Conservation (phyloP, 2,113 vertebrate species). For the Progne subis region DNA sequence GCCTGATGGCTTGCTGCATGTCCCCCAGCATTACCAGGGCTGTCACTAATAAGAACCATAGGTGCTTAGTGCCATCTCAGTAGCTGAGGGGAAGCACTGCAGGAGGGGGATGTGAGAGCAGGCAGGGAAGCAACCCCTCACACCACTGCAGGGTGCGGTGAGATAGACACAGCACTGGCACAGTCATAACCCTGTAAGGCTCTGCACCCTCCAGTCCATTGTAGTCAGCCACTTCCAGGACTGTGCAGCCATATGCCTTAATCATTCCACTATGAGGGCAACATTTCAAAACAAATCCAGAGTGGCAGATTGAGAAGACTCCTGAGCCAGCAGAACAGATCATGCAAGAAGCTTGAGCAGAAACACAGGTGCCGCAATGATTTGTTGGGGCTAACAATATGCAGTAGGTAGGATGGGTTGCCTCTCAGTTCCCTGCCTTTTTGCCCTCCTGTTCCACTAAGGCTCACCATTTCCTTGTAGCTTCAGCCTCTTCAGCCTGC, state of each 20-base stretch:
- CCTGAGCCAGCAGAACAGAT: not conserved
- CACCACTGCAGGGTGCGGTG: not conserved
- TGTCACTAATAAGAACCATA: not conserved
- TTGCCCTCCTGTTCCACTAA: not conserved
- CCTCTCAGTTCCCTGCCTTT: not conserved
- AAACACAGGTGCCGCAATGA: not conserved
- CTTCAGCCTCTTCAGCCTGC: not conserved
- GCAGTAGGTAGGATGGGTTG: fast-evolving
- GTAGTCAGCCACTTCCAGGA: not conserved
- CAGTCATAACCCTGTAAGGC: not conserved
- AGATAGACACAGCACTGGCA: not conserved
- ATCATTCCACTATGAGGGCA: not conserved
- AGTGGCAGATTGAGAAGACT: not conserved
- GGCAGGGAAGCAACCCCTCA: not conserved
- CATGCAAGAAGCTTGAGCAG: not conserved
- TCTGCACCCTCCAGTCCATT: not conserved
- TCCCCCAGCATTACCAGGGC: fast-evolving
- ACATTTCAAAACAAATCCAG: not conserved
- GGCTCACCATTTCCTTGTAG: not conserved
- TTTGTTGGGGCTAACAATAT: not conserved
- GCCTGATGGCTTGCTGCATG: not conserved
- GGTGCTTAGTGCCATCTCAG: not conserved
- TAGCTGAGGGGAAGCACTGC: not conserved
- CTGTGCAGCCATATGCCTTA: not conserved
- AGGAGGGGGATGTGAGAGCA: not conserved